Evolutionary conservation across 2,113 vertebrate species (phyloP).

Genomic region (Seriola quinqueradiata): DNA sequence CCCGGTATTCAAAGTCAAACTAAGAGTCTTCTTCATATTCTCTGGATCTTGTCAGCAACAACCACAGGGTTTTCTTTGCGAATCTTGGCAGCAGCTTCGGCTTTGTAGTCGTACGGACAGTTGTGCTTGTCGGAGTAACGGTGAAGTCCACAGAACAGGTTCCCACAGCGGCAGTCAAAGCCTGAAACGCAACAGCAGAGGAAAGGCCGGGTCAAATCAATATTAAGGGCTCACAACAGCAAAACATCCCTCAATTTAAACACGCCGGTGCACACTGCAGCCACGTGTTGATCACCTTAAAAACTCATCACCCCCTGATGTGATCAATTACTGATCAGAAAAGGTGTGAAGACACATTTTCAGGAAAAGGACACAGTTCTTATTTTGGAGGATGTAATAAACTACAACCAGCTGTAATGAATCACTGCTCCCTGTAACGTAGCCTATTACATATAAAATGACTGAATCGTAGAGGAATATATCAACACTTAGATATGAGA

Average conservation of each 20-base stretch:
- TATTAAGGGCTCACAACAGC: background rate
- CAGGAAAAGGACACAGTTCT: background rate
- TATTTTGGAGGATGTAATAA: background rate
- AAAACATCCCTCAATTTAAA: background rate
- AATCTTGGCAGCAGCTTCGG: constrained; percentile 90
- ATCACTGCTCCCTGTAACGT: too few relatives aligned
- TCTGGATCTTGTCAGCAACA: constrained; percentile 93
- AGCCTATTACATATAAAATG: too few relatives aligned
- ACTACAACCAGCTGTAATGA: too few relatives aligned
- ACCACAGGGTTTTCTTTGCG: constrained; percentile 92
- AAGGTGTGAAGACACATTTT: background rate
- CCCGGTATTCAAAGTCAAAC: constrained; percentile 59
- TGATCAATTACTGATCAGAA: background rate
- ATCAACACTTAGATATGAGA: too few relatives aligned
- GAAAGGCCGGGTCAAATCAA: background rate
- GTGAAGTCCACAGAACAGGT: constrained; percentile 91
- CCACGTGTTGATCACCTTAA: background rate
- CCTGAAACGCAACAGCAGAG: constrained; percentile 73
- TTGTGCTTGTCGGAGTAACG: constrained; percentile 92
- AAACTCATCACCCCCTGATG: background rate
- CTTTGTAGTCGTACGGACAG: constrained; percentile 92
- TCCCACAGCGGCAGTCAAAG: constrained; percentile 91
- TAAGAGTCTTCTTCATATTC: constrained; percentile 84
- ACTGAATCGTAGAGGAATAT: too few relatives aligned
- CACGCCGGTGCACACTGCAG: background rate